Conservation (phyloP, 2,113 vertebrate species). For the Lamprotornis superbus region DNA sequence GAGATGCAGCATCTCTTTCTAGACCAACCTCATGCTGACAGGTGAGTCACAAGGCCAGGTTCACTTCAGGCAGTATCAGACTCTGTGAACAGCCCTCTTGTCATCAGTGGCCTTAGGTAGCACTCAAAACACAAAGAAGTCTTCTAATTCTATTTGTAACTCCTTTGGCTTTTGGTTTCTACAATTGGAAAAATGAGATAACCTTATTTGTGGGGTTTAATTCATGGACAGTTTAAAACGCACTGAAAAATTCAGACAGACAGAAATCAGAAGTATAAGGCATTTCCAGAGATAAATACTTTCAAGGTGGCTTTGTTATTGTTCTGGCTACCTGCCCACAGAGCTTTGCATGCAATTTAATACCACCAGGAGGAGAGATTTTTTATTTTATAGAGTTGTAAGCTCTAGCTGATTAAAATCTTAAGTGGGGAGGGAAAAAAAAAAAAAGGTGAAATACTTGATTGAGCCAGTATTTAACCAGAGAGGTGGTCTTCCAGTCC, state of each 20-base stretch:
- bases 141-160: background rate
- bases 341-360: background rate
- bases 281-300: background rate
- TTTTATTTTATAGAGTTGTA: background rate
- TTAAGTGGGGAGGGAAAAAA: background rate
- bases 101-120: background rate
- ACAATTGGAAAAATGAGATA: background rate
- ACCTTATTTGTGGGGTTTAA: background rate
- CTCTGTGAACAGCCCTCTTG: background rate
- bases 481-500: background rate
- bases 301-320: constrained; percentile 11
- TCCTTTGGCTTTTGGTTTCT: background rate
- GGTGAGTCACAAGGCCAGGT: background rate
- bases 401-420: background rate
- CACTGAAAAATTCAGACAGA: background rate
- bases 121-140: background rate
- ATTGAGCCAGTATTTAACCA: background rate
- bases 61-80: background rate
- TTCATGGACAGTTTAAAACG: background rate
- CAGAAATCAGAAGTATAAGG: background rate
- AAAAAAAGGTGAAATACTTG: background rate
- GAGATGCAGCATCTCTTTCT: background rate
- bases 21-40: background rate
- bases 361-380: background rate
- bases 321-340: background rate